Conservation (phyloP, 2,113 vertebrate genomes). For the Corythornis cristatus region DNA sequence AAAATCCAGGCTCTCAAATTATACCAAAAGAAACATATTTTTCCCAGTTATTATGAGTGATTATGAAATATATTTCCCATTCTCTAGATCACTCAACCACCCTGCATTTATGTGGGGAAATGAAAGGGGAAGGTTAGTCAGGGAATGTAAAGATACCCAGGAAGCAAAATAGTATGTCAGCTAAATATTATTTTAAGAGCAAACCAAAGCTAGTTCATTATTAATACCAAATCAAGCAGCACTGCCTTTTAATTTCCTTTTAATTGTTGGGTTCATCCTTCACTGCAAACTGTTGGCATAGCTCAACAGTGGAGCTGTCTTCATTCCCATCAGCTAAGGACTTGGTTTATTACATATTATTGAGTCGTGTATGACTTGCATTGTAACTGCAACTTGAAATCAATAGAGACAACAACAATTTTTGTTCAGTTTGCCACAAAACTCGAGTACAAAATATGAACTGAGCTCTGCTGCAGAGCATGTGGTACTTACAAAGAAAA, state of each 20-base stretch:
- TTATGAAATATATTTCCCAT: background rate
- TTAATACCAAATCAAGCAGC: background rate
- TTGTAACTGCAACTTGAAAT: background rate
- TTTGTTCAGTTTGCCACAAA: background rate
- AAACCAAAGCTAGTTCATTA: background rate
- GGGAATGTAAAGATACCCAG: background rate
- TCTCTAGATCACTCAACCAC: background rate
- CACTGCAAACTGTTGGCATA: background rate
- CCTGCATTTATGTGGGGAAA: background rate
- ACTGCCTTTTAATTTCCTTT: background rate
- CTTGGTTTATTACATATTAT: background rate
- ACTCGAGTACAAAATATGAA: background rate
- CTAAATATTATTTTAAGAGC: background rate
- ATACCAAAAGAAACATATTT: background rate
- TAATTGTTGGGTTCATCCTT: background rate
- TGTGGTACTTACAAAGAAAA: background rate
- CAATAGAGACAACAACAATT: background rate
- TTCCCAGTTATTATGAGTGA: background rate
- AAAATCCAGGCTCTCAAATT: background rate
- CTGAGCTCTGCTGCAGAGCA: background rate
- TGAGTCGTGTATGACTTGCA: background rate
- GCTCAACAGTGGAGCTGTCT: background rate
- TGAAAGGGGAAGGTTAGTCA: background rate
- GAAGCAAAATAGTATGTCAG: background rate
- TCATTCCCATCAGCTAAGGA: background rate